Evolutionary conservation across 1,140 invertebrate species (phyloP).

Genomic region (Philotrypesis tridentata): DNA sequence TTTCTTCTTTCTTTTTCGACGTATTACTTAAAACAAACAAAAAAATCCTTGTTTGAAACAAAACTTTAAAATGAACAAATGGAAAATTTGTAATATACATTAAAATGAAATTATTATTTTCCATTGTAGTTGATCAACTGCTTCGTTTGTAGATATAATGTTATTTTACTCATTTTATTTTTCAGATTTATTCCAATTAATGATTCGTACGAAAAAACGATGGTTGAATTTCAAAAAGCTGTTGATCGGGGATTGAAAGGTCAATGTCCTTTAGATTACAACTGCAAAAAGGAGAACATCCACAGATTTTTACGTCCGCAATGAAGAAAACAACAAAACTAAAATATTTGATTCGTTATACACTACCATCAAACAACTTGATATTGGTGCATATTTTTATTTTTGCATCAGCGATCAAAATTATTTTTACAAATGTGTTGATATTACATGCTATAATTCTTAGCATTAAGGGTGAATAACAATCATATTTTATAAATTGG

Average conservation of each 20-base stretch:
- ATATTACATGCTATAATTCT: conserved; percentile 39
- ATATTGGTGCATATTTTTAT: conserved; percentile 49
- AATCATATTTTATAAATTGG: conserved; percentile 26
- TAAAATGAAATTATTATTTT: too few relatives aligned
- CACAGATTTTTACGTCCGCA: conserved; percentile 63
- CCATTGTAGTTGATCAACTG: too few relatives aligned
- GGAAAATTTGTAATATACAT: neutral
- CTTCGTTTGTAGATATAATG: neutral
- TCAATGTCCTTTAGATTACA: conserved; percentile 68
- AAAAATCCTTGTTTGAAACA: neutral
- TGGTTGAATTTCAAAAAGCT: conserved; percentile 67
- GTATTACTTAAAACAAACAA: neutral
- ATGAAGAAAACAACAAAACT: conserved; percentile 49
- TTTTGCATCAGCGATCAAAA: conserved; percentile 46
- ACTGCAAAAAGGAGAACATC: conserved; percentile 70
- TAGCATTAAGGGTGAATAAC: conserved; percentile 45
- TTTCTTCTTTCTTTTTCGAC: neutral
- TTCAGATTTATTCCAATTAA: conserved; percentile 55
- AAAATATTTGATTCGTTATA: conserved; percentile 31
- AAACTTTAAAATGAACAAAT: neutral
- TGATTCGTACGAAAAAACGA: conserved; percentile 66
- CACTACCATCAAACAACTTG: conserved; percentile 42
- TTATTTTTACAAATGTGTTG: conserved; percentile 49
- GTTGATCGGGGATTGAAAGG: conserved; percentile 66
- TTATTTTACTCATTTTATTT: conserved; percentile 29